phyloP scores from a whole-genome alignment of 1,140 invertebrate species.

The Melanaphis sacchari region DNA sequence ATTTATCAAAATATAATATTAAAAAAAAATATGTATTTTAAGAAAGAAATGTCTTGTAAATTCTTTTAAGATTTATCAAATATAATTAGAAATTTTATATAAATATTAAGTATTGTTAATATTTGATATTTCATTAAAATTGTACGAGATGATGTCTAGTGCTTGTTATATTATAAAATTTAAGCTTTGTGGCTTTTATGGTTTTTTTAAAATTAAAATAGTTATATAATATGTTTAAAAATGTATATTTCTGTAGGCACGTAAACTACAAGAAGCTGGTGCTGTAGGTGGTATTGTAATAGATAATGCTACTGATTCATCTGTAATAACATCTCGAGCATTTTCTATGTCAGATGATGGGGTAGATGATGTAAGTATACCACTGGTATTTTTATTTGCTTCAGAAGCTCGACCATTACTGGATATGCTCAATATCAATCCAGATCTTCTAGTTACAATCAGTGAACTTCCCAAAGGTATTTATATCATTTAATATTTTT shows the following conservation, averaged over 20 bases:
- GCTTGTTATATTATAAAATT: not conserved
- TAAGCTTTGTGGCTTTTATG: not conserved
- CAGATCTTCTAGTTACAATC: constrained; percentile 67
- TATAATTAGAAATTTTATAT: no score
- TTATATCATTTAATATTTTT: not conserved
- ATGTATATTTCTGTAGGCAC: constrained; percentile 66
- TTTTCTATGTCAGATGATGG: constrained; percentile 98
- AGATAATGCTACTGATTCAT: constrained; percentile 82
- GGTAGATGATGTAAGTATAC: constrained; percentile 85
- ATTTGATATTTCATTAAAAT: not conserved
- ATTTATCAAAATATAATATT: no score
- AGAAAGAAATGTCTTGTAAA: no score
- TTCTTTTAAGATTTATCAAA: no score
- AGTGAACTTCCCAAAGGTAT: constrained; percentile 61
- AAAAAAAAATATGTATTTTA: no score
- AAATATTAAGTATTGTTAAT: not conserved
- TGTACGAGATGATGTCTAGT: no score
- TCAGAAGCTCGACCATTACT: constrained; percentile 76
- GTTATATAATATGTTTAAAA: not conserved
- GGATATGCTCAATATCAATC: constrained; percentile 67
- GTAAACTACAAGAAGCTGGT: constrained; percentile 82
- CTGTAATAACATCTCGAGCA: constrained; percentile 74
- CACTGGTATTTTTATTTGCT: constrained; percentile 89
- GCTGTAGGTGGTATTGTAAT: constrained; percentile 86
- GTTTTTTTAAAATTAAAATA: not conserved